These are phyloP conservation scores for Zosterops hypoxanthus DNA, from an alignment of 2,113 vertebrate genomes.

Conservation along the genomic window DNA sequence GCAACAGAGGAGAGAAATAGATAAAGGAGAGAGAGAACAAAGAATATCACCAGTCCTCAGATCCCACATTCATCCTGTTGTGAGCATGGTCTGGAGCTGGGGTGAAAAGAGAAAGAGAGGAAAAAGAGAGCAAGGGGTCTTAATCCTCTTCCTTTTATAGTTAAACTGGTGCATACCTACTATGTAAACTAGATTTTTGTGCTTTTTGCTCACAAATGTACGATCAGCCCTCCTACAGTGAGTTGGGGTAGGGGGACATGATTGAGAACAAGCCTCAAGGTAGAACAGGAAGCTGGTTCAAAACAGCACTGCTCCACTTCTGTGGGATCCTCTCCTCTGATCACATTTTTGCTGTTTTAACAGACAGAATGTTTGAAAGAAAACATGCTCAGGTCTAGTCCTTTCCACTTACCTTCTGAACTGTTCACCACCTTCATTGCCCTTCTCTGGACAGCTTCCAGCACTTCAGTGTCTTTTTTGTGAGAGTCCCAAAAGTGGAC, in stretches of 20 bases:
- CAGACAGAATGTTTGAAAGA: background rate
- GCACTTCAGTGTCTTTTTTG: background rate
- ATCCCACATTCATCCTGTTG: background rate
- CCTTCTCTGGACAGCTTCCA: background rate
- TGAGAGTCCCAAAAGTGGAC: background rate
- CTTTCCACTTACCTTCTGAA: background rate
- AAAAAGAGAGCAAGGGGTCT: background rate
- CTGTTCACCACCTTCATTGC: accelerated
- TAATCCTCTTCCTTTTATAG: background rate
- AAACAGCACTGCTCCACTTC: background rate
- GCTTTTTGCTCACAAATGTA: background rate
- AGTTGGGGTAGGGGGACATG: background rate
- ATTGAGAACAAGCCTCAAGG: background rate
- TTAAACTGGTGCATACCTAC: background rate
- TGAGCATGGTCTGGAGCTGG: background rate
- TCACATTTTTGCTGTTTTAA: background rate
- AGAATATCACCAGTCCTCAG: background rate
- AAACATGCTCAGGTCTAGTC: background rate
- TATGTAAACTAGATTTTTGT: background rate
- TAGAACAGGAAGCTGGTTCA: background rate
- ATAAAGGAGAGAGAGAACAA: background rate
- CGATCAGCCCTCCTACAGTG: background rate
- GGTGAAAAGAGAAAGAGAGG: background rate
- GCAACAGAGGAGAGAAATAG: background rate
- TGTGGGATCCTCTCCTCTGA: background rate